Evolutionary conservation across 2,888 invertebrate genomes (phyloP).

Genomic region (Drosophila engyochracea): DNA sequence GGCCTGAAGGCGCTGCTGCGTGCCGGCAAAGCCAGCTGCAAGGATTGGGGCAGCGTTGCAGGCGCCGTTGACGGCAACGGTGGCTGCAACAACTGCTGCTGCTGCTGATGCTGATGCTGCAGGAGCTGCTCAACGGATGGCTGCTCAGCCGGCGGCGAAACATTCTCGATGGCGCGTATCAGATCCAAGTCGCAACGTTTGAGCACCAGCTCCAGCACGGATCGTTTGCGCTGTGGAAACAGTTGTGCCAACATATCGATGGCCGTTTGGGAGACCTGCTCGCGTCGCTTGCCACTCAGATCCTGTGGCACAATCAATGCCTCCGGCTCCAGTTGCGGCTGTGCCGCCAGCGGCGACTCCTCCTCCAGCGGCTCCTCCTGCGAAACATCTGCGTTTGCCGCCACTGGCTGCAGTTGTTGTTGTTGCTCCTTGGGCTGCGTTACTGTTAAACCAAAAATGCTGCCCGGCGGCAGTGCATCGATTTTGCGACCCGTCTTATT

Average conservation of each 20-base stretch:
- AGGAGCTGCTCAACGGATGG: conserved; percentile 3
- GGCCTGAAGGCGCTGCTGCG: conserved; percentile 81
- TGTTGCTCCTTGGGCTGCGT: conserved; percentile 90
- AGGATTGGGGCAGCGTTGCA: conserved; percentile 16
- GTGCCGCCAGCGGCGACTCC: conserved; percentile 4
- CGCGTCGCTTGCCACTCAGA: conserved; percentile 59
- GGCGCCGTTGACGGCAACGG: background rate
- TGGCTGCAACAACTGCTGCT: conserved; percentile 5
- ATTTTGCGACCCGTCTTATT: conserved; percentile 91
- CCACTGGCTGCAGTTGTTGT: background rate
- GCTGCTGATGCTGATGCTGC: conserved; percentile 6
- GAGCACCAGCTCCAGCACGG: conserved; percentile 95
- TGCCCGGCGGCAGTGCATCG: conserved; percentile 93
- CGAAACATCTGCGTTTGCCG: background rate
- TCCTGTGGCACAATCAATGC: conserved; percentile 57
- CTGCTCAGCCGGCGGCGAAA: conserved; percentile 67
- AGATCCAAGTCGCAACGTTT: conserved; percentile 96
- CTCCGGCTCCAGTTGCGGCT: conserved; percentile 23
- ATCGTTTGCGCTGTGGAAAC: conserved; percentile 95
- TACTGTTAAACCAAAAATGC: conserved; percentile 95
- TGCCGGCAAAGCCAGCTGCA: conserved; percentile 41
- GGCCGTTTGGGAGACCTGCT: conserved; percentile 89
- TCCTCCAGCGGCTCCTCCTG: conserved; percentile 3
- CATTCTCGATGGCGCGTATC: conserved; percentile 87
- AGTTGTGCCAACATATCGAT: conserved; percentile 94